These are phyloP conservation scores for Hozukius guyotensis DNA, from an alignment of 2,797 vertebrate genomes.

Conservation along the genomic window DNA sequence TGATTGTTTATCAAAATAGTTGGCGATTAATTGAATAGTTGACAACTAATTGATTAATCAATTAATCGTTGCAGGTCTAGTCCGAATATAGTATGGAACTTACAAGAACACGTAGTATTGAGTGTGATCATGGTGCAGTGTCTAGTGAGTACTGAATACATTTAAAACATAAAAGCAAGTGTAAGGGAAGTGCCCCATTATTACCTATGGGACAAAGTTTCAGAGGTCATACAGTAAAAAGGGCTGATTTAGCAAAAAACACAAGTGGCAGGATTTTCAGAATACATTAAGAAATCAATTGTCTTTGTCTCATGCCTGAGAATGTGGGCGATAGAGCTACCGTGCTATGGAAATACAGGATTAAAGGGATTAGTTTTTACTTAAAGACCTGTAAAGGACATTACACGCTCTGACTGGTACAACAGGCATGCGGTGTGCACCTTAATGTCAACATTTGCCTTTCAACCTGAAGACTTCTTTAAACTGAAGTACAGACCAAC, in stretches of 20 bases:
- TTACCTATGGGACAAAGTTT: neutral
- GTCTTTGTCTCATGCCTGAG: conserved; percentile 19
- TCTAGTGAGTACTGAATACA: neutral
- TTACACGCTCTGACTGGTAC: neutral
- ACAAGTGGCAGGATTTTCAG: conserved; percentile 22
- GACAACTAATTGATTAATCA: no score
- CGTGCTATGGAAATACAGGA: conserved; percentile 1
- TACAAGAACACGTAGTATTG: neutral
- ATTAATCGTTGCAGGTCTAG: no score
- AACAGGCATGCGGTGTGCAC: neutral
- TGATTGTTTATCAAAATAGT: no score
- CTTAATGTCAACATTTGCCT: neutral
- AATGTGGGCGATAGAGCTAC: neutral
- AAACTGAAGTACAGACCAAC: neutral
- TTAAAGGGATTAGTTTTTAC: conserved; percentile 30
- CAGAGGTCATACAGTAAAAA: neutral
- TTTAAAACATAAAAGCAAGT: neutral
- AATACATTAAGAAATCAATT: conserved; percentile 38
- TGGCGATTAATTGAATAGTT: no score
- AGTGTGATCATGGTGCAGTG: neutral
- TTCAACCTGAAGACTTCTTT: neutral
- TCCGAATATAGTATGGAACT: neutral
- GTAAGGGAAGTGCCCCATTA: neutral
- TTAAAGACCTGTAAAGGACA: conserved; percentile 25
- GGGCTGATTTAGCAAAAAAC: neutral